Conservation (phyloP, 2,113 vertebrate species). For the Nansenia antarctica region DNA sequence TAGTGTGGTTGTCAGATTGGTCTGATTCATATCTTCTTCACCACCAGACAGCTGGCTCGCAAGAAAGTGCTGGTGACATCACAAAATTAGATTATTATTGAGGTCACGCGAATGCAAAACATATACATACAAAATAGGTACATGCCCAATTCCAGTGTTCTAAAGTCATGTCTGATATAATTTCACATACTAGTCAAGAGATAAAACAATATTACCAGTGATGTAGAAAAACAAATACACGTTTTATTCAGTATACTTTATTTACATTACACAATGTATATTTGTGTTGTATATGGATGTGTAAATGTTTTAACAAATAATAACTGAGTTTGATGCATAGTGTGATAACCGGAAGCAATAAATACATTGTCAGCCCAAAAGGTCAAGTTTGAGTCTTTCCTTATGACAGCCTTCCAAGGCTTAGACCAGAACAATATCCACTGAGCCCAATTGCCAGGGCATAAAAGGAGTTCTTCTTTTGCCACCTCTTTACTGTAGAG, state of each 20-base stretch:
- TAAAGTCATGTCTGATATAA: too few species aligned
- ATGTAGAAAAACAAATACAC: not conserved
- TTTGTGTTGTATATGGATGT: not conserved
- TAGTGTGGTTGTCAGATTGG: too few species aligned
- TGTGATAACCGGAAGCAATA: conserved; percentile 36
- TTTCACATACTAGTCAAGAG: too few species aligned
- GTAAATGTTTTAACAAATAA: not conserved
- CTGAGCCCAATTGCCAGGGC: not conserved
- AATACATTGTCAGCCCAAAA: conserved; percentile 16
- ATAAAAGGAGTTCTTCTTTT: not conserved
- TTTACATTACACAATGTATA: conserved; percentile 40
- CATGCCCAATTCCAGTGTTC: too few species aligned
- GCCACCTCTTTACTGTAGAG: not conserved
- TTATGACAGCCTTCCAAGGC: not conserved
- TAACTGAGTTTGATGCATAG: not conserved
- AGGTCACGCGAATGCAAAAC: too few species aligned
- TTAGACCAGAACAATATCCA: not conserved
- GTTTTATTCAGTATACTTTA: conserved; percentile 41
- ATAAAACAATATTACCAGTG: too few species aligned
- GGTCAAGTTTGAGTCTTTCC: conserved; percentile 10
- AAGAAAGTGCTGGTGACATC: too few species aligned
- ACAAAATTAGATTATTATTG: too few species aligned
- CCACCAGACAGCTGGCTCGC: too few species aligned
- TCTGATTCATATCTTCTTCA: too few species aligned
- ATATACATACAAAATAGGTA: too few species aligned